Base-by-base conservation (phyloP, 92 coral and sea anemone species). In the Meandrina meandrites region DNA sequence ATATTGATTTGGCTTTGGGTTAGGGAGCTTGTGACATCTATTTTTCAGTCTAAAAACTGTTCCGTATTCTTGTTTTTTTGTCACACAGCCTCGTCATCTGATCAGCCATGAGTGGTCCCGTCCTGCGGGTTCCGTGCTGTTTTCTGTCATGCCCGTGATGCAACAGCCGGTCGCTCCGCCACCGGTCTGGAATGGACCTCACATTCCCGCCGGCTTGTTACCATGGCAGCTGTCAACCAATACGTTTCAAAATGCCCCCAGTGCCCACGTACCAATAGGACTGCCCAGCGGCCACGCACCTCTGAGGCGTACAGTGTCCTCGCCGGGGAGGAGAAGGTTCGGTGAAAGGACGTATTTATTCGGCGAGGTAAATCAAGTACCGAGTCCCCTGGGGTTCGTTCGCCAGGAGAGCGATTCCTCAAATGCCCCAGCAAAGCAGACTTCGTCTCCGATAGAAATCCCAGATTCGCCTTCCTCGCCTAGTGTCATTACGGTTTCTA, bases 381-480 rank as follows among this genome's bases (percentile, higher is more conserved):
- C 88, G 21, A 95, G 97, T 80, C 98, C 98, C 53, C 62, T 82
- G 81, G 81, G 81, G 8, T 90, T 84, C 24, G 69, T 76, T 56
- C 94, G 89, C 51, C 75, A 84, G 27, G 93, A 82, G 27, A 80
- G 93, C 28, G 89, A 85, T 14, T 79, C 89, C 17, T 79, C 91
- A 17, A 60, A 68, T 79, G 81, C 56, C 42, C 74, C 86, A 14
- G 87, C 86, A 74, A 95, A 95, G 81, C 84, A 88, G 80, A 90
- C 94, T 16, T 94, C 98, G n/a, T 97, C 99, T 57, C 99, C 99
- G 18, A 97, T 97, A 66, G 97, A 95, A 75, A 97, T 97, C 66
- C 95, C 96, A 32, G 99, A 97, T 88, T 94, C 98, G 54, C 98
- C 98, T 28, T 97, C 98, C 40, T 95, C 99, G 15, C 96, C 94